Evolutionary conservation across 2,797 vertebrate genomes (phyloP).

Genomic region (Mareca penelope): DNA sequence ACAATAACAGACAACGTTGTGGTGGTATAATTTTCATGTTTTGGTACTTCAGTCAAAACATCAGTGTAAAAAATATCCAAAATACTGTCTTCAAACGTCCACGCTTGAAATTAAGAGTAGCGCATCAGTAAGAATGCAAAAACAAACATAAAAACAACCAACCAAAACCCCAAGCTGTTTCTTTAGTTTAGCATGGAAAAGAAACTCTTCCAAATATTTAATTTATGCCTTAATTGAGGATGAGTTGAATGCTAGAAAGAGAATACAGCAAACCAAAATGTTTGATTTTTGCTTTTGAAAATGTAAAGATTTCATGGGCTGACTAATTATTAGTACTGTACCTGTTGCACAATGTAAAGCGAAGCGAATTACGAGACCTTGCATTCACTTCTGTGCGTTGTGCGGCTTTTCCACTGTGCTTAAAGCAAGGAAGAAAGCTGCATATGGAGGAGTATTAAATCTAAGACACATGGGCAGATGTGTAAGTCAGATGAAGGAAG

Average conservation of each 20-base stretch:
- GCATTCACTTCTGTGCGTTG: background rate
- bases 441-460: background rate
- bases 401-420: background rate
- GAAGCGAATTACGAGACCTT: background rate
- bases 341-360: background rate
- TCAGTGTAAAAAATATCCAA: background rate
- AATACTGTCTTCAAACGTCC: background rate
- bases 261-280: background rate
- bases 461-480: background rate
- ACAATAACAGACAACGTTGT: background rate
- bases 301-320: background rate
- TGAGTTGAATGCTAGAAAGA: background rate
- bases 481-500: background rate
- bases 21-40: background rate
- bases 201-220: background rate
- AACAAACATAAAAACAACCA: background rate
- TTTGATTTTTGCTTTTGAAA: background rate
- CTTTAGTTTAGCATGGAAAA: background rate
- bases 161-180: background rate
- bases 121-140: background rate
- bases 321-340: accelerated
- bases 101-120: background rate
- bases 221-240: background rate
- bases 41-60: background rate
- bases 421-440: background rate